Conservation (phyloP, 2,113 vertebrate genomes). For the Otis tarda region DNA sequence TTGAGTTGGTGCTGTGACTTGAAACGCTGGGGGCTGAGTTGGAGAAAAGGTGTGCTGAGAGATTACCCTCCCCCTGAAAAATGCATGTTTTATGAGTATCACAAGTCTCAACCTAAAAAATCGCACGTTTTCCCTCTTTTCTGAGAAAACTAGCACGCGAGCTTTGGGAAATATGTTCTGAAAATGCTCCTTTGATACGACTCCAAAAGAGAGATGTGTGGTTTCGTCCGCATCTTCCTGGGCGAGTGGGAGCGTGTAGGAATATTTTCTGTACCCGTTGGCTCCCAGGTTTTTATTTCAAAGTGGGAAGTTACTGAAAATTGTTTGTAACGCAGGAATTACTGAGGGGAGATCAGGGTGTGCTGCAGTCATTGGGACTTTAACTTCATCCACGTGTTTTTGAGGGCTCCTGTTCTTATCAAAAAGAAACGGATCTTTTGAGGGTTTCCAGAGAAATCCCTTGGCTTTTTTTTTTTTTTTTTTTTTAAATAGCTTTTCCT, state of each 20-base stretch:
- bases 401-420: neutral
- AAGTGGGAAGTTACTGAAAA: neutral
- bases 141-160: neutral
- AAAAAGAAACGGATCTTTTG: neutral
- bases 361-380: neutral
- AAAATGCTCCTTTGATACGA: neutral
- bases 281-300: neutral
- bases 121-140: neutral
- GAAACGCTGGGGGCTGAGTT: neutral
- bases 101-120: neutral
- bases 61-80: neutral
- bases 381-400: fast-evolving
- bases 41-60: neutral
- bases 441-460: neutral
- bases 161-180: neutral
- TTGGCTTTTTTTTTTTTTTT: neutral
- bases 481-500: neutral
- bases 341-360: neutral
- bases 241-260: neutral
- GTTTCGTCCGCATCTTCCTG: neutral
- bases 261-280: neutral
- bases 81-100: neutral
- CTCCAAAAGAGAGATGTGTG: neutral
- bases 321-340: neutral
- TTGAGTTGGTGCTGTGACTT: neutral